Evolutionary conservation across 2,113 vertebrate species (phyloP), one percentile per base, ranked within the genome.

Genomic region (Mystacornis crossleyi): DNA sequence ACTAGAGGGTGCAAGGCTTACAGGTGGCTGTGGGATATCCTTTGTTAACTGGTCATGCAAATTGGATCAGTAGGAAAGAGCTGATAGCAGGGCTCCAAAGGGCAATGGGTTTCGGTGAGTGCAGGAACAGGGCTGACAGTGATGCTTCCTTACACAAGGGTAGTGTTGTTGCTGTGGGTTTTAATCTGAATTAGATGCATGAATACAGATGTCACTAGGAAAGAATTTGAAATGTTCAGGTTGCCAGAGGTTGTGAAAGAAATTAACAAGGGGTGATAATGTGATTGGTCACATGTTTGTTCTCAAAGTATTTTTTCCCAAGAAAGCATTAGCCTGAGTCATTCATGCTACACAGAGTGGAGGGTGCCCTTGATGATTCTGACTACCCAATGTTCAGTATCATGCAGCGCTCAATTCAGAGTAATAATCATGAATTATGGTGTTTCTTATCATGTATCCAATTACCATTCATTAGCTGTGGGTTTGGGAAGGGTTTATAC

Each of bases 201-300:
- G 91, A 91, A 96, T 81, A 88, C 81, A 96, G 78, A 96, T 84
- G 75, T 96, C 85, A 94, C 72, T 20, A 81, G 88, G 38, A 91
- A 96, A 90, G 82, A 96, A 96, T 93, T 43, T 84, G 55, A 84
- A 92, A 64, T 40, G 90, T 93, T 93, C 58, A 80, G 73, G 77
- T 96, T 92, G 92, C 62, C 89, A 96, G 95, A 96, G 77, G 62
- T 92, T 65, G 73, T 95, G 82, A 95, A 94, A 96, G 81, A 90
- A 79, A 93, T 73, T 93, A 87, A 89, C 82, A 94, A 53, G 61
- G 89, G 66, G 20, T 74, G 89, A 65, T 91, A 95, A 95, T 93
- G 89, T 45, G 85, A 93, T 95, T 96, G 84, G 86, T 96, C 89
- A 94, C 81, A 34, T 92, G 65, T 83, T 87, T 91, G 79, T 67